Evolutionary conservation across 1,140 invertebrate genomes (phyloP).

Genomic region (Whitmania pigra): DNA sequence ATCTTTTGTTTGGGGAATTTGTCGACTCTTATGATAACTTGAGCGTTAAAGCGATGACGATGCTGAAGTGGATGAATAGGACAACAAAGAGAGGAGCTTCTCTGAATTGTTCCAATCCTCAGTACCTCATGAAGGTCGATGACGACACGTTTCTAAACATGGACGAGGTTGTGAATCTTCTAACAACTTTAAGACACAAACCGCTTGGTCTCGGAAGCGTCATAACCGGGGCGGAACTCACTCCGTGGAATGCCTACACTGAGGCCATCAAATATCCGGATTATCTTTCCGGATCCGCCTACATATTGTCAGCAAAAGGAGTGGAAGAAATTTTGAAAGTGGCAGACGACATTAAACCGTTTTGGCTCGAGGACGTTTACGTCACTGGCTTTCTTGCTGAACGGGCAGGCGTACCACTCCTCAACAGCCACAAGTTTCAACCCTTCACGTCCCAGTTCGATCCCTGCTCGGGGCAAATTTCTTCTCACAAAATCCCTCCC

Average conservation of each 20-base stretch:
- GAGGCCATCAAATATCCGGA: conserved; percentile 22
- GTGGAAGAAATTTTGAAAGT: conserved; percentile 28
- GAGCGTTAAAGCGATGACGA: conserved; percentile 6
- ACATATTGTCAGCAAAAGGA: conserved; percentile 29
- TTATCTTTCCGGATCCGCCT: conserved; percentile 34
- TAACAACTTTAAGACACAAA: not conserved
- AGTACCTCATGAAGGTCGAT: conserved; percentile 20
- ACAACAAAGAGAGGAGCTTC: not conserved
- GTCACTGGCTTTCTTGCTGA: conserved; percentile 29
- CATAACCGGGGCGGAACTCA: conserved; percentile 27
- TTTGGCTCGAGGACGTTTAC: conserved; percentile 38
- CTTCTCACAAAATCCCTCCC: too few species aligned
- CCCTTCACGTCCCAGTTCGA: too few species aligned
- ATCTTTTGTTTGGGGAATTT: not conserved
- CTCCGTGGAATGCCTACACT: conserved; percentile 29
- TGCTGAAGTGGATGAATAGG: conserved; percentile 5
- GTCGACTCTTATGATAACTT: conserved; percentile 12
- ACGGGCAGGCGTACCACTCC: too few species aligned
- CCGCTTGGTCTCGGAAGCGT: conserved; percentile 31
- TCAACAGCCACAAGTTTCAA: too few species aligned
- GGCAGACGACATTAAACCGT: conserved; percentile 26
- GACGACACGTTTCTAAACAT: conserved; percentile 21
- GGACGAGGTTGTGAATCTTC: not conserved
- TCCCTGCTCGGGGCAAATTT: too few species aligned
- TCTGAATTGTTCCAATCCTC: not conserved